Evolutionary conservation across 2,113 vertebrate species (phyloP).

Genomic region (Tragelaphus strepsiceros): DNA sequence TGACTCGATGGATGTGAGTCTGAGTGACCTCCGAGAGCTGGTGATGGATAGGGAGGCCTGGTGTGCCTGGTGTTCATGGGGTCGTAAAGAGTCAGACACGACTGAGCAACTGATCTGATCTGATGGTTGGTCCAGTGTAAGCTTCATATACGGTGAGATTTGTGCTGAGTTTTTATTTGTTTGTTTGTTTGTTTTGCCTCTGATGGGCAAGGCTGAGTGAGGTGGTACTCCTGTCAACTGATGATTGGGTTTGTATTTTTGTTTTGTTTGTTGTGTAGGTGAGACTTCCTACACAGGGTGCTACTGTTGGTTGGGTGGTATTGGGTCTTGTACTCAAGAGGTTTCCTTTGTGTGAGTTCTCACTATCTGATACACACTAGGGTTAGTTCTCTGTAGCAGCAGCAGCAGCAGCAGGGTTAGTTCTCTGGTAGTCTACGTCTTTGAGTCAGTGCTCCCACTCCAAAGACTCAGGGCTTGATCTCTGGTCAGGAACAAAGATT

Average conservation of each 20-base stretch:
- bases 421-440: not conserved
- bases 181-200: not conserved
- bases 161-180: not conserved
- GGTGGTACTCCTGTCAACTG: not conserved
- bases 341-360: not conserved
- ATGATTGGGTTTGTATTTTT: not conserved
- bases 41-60: no score
- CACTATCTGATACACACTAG: not conserved
- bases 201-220: not conserved
- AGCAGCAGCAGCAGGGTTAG: not conserved
- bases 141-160: not conserved
- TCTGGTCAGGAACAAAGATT: not conserved
- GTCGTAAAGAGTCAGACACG: no score
- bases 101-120: no score
- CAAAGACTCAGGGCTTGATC: not conserved
- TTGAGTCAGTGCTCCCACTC: not conserved
- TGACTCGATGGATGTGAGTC: no score
- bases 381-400: not conserved
- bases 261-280: not conserved
- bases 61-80: no score
- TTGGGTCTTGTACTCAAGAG: not conserved
- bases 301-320: not conserved
- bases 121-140: not conserved
- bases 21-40: no score
- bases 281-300: not conserved